Conservation (phyloP, 1,140 invertebrate species). For the Diabrotica virgifera region DNA sequence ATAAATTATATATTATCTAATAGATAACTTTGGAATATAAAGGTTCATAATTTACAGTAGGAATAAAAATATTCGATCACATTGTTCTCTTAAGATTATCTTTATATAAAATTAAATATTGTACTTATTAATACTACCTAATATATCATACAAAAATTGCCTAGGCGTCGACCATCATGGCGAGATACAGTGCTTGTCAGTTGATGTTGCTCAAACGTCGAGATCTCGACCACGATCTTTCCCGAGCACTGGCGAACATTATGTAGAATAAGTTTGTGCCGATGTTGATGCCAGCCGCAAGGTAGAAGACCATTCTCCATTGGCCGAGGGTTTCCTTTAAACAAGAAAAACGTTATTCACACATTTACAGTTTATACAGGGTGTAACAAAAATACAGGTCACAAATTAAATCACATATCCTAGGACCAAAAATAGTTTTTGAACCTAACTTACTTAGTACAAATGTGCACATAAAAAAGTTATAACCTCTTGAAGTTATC, state of each 20-base stretch:
- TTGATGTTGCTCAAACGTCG: constrained; percentile 38
- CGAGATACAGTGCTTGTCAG: constrained; percentile 45
- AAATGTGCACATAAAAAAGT: no score
- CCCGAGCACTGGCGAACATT: constrained; percentile 77
- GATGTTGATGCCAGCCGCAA: constrained; percentile 76
- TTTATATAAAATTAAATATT: not conserved
- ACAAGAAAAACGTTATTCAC: constrained; percentile 20
- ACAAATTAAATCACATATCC: no score
- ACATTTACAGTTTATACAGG: no score
- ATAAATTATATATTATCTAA: not conserved
- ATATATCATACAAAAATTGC: not conserved
- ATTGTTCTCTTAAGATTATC: not conserved
- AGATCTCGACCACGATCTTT: constrained; percentile 69
- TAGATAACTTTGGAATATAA: not conserved
- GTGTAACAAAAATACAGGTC: no score
- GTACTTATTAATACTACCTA: not conserved
- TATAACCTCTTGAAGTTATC: no score
- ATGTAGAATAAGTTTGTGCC: constrained; percentile 76
- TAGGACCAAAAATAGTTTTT: no score
- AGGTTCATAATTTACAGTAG: not conserved
- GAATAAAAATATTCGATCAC: constrained; percentile 1
- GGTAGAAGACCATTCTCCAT: constrained; percentile 87
- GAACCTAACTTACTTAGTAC: no score
- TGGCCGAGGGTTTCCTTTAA: constrained; percentile 76
- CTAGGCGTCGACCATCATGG: constrained; percentile 22